A percentile compares a stretch with the other conserved stretches of the same genome.
Evolutionary conservation across 2,113 vertebrate species (phyloP).

Genomic region (Cyanoderma ruficeps): DNA sequence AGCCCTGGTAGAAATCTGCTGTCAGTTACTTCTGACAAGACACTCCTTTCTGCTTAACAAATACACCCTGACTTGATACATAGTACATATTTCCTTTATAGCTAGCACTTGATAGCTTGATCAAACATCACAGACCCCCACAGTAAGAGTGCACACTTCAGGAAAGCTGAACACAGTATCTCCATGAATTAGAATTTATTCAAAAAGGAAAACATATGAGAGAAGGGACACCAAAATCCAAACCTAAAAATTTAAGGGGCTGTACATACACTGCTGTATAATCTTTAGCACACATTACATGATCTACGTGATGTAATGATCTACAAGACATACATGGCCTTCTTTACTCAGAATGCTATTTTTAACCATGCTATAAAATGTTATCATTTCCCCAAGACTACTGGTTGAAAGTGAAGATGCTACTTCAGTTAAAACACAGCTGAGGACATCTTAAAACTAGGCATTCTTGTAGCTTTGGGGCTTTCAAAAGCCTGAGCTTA

Average conservation of each 20-base stretch:
- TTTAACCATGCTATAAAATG: background rate
- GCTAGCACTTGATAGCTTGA: background rate
- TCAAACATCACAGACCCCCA: background rate
- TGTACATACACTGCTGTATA: background rate
- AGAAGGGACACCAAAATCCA: background rate
- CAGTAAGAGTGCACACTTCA: background rate
- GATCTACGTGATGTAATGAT: background rate
- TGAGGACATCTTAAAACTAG: background rate
- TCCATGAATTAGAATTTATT: background rate
- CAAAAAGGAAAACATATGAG: background rate
- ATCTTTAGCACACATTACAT: background rate
- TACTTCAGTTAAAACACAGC: background rate
- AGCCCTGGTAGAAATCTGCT: background rate
- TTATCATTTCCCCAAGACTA: background rate
- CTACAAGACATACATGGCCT: background rate
- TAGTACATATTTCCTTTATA: background rate
- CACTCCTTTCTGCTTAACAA: background rate
- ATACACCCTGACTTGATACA: background rate
- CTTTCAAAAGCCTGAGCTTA: background rate
- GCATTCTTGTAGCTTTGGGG: background rate
- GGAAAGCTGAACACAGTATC: background rate
- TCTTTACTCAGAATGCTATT: background rate
- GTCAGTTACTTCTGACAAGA: background rate
- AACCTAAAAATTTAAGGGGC: background rate
- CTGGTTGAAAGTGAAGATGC: background rate